Base-by-base conservation (phyloP, 2,888 invertebrate species). In the Ochropacha duplaris region DNA sequence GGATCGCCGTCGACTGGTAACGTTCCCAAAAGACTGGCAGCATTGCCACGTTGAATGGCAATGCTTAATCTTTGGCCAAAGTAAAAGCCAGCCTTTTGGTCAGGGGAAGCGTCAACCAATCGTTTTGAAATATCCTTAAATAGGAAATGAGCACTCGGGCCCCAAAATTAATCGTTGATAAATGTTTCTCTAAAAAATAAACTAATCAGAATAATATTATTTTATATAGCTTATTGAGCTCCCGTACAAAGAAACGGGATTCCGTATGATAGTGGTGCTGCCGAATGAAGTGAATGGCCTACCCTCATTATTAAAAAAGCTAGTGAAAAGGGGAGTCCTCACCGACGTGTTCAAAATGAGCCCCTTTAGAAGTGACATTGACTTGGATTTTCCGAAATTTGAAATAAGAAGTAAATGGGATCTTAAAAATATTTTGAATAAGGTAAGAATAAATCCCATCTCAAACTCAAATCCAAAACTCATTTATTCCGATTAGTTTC, bases 221-320 rank as follows among this genome's bases (percentile, higher is more conserved):
- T 61, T 57, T 34, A 14, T 2, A 9, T 71, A 86, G 86, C 55
- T 86, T 74, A 56, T 86, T 14, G 86, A 86, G 59, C 71, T 86
- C 6, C 86, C 87, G 0, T 86, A 86, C 72, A 75, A 84, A 65
- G 84, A 86, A 57, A 24, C 1, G 0, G 76, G 77, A 4, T 86
- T 85, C 76, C 85, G 86, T 11, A 86, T 86, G 84, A 71, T 86
- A 4, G 60, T 86, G 1, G 73, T 84, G 2, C 72, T 86, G 6
- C 85, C 87, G 0, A 62, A 84, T 49, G 72, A 81, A 50, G 55
- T 81, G 0, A 79, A 86, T 34, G 86, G 86, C 34, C 76, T 86
- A 0, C 58, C 73, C 0, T 57, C 69, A 0, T 72, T 84, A n/a
- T 50, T 86, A 49, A 72, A 80, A 54, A 85, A 86, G 60, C 76